Base-by-base conservation (phyloP, 2,888 invertebrate genomes). In the Morinoia aosen region DNA sequence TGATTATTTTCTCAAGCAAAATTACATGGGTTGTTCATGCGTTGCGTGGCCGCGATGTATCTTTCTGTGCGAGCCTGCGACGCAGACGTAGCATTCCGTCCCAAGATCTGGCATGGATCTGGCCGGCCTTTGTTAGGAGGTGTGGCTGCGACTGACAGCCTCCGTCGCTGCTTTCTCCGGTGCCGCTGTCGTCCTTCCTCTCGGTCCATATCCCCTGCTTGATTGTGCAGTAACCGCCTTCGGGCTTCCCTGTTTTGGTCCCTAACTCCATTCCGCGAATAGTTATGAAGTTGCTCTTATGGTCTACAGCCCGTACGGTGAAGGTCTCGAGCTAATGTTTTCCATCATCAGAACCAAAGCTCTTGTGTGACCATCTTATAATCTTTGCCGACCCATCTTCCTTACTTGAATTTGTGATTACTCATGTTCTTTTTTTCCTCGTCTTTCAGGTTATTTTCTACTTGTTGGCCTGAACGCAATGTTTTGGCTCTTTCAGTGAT, bases 131-230 rank as follows among this genome's bases (percentile, higher is more conserved):
- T 76, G 76, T 76, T 76, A 76, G 76, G 76, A 76, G 76, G 90
- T 40, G 90, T 48, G 90, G 14, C 90, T 90, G 90, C 90, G 90
- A 90, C 90, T 90, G 90, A 90, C 90, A 90, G 90, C 40, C 90
- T 90, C 90, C 33, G 48, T 40, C 90, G 90, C 90, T 40, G 90
- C 76, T 33, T 76, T 76, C 76, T 76, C 76, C 76, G 76, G 76
- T 76, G 25, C 76, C 25, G 76, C 76, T 76, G 76, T 76, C 76
- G 25, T 76, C 76, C 76, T 76, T 76, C 76, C 76, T 76, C 76
- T 76, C 76, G 76, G 76, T 76, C 76, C 76, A 76, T 76, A 76
- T 76, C 76, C 76, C 76, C 76, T 76, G 25, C 76, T 76, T 76
- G 76, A 76, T 76, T 76, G 76, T 76, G 76, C 76, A 76, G 76